phyloP scores from a whole-genome alignment of 1,140 invertebrate genomes.

The Piezodorus guildinii region DNA sequence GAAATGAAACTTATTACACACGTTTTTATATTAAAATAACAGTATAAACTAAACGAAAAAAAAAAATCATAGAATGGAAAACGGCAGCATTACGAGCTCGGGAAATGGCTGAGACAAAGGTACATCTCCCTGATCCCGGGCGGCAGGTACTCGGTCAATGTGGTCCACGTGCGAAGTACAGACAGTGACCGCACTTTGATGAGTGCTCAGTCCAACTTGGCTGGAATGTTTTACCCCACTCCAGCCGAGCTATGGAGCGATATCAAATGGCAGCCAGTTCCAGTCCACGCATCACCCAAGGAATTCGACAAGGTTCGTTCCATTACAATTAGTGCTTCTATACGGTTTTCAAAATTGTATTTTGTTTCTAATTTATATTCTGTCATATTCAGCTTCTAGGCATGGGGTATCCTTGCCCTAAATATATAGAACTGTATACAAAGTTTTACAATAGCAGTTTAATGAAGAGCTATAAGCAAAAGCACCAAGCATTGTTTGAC shows the following conservation, averaged over 20 bases:
- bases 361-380: too few species aligned
- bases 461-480: slow-evolving; percentile 44
- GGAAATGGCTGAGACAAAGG: slow-evolving; percentile 13
- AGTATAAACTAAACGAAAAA: too few species aligned
- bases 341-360: too few species aligned
- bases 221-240: slow-evolving; percentile 59
- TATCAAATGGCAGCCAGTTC: slow-evolving; percentile 80
- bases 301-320: slow-evolving; percentile 41
- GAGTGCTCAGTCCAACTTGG: slow-evolving; percentile 73
- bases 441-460: slow-evolving; percentile 43
- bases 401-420: slow-evolving; percentile 52
- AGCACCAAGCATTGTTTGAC: slow-evolving; percentile 48
- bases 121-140: not conserved
- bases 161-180: slow-evolving; percentile 59
- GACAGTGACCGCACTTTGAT: slow-evolving; percentile 83
- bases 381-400: slow-evolving; percentile 35
- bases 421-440: slow-evolving; percentile 44
- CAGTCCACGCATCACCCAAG: slow-evolving; percentile 64
- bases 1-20: not conserved
- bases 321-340: too few species aligned
- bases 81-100: slow-evolving; percentile 5
- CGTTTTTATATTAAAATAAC: too few species aligned
- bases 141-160: slow-evolving; percentile 41
- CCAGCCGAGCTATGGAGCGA: slow-evolving; percentile 44
- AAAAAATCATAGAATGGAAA: not conserved